These are phyloP conservation scores for Python bivittatus DNA, from an alignment of 2,113 vertebrate species.

Conservation along the genomic window DNA sequence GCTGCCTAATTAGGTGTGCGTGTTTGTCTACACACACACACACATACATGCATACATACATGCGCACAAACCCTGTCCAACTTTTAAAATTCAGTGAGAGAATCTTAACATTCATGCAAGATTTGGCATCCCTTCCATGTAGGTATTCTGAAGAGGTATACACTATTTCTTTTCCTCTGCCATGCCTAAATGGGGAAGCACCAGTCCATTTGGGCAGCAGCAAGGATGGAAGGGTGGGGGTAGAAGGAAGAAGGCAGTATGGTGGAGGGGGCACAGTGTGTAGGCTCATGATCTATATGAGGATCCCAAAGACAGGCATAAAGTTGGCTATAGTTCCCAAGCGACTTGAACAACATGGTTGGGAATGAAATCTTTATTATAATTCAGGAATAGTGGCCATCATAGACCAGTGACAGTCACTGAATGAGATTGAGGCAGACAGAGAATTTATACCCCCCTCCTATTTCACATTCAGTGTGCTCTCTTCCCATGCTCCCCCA, in stretches of 20 bases:
- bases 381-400: background rate
- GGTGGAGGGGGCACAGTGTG: no score
- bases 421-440: background rate
- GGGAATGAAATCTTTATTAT: background rate
- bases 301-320: background rate
- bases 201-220: background rate
- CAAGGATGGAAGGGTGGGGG: background rate
- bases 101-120: background rate
- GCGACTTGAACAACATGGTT: background rate
- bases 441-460: background rate
- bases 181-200: background rate
- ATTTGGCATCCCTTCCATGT: background rate
- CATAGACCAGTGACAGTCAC: background rate
- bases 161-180: background rate
- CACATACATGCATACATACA: background rate
- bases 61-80: background rate
- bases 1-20: background rate
- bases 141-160: background rate
- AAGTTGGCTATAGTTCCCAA: background rate
- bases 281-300: background rate
- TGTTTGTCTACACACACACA: background rate
- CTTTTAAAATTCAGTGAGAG: background rate
- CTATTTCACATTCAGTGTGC: background rate
- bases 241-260: background rate
- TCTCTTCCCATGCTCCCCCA: background rate